Percentiles rank a stretch among this genome's conserved stretches.
phyloP scores from a whole-genome alignment of 2,888 invertebrate genomes.

The Hoplodrina ambigua region DNA sequence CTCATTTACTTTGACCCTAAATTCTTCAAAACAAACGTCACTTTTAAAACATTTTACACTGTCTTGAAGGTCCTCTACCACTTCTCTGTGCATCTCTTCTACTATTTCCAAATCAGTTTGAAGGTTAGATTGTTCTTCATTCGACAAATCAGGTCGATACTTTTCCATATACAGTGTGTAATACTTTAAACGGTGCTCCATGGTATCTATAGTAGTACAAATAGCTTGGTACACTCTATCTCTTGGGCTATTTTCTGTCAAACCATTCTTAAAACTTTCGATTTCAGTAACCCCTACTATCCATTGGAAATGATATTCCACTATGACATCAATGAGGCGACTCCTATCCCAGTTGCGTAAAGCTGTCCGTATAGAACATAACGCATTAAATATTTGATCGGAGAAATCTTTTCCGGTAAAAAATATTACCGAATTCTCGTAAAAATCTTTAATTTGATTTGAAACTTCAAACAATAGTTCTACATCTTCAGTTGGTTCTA shows the following conservation, averaged over 20 bases:
- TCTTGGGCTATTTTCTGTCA: slow-evolving; percentile 66
- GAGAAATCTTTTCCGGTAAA: slow-evolving; percentile 82
- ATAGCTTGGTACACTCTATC: slow-evolving; percentile 78
- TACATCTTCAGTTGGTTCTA: slow-evolving; percentile 62
- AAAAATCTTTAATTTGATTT: slow-evolving; percentile 82
- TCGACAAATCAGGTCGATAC: slow-evolving; percentile 68
- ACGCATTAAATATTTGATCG: slow-evolving; percentile 77
- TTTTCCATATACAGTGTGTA: slow-evolving; percentile 79
- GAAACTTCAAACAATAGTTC: slow-evolving; percentile 81
- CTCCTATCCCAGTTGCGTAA: slow-evolving; percentile 69
- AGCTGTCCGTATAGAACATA: slow-evolving; percentile 77
- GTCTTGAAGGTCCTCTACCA: slow-evolving; percentile 70
- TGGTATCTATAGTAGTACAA: slow-evolving; percentile 80
- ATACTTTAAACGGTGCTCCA: slow-evolving; percentile 77
- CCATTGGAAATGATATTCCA: slow-evolving; percentile 85
- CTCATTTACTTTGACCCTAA: slow-evolving; percentile 70
- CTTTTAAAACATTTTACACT: slow-evolving; percentile 78
- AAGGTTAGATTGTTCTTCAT: slow-evolving; percentile 73
- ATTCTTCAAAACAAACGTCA: slow-evolving; percentile 72
- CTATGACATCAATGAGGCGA: slow-evolving; percentile 75
- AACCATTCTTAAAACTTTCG: slow-evolving; percentile 73
- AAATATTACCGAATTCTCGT: slow-evolving; percentile 82
- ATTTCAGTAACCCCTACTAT: slow-evolving; percentile 79
- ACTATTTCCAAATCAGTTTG: slow-evolving; percentile 82
- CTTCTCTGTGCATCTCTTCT: slow-evolving; percentile 84